These are phyloP conservation scores for Mycogona germanica DNA, from an alignment of 2,888 invertebrate genomes.

Conservation along the genomic window DNA sequence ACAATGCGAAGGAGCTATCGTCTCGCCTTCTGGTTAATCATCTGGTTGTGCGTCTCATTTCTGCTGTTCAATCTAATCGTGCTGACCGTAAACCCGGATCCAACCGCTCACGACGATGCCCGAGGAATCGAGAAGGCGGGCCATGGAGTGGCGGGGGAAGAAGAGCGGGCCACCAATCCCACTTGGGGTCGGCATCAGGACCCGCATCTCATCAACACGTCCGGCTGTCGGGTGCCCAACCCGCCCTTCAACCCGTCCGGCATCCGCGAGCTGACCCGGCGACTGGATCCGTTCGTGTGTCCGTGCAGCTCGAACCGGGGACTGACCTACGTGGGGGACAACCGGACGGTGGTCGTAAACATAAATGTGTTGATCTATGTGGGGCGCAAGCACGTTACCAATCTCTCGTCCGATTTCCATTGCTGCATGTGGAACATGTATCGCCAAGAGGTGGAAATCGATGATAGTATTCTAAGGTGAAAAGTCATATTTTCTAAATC, in stretches of 20 bases:
- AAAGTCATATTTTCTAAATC: too few species aligned
- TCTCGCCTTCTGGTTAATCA: too few species aligned
- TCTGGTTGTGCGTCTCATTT: too few species aligned
- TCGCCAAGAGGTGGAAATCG: background rate
- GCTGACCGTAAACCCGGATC: too few species aligned
- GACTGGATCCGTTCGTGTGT: background rate
- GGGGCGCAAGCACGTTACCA: background rate
- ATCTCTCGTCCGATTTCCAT: background rate
- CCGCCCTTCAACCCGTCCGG: background rate
- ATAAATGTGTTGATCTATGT: background rate
- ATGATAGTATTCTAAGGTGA: background rate
- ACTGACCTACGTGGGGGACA: background rate
- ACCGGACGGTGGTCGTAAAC: background rate
- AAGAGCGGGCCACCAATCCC: too few species aligned
- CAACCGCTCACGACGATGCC: too few species aligned
- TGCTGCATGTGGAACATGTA: constrained; percentile 1
- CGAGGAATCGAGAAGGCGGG: too few species aligned
- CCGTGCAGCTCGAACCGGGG: background rate
- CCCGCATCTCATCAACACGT: background rate
- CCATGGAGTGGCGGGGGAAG: too few species aligned
- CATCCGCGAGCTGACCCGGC: background rate
- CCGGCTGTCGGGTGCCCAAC: constrained; percentile 1
- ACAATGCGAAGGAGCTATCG: too few species aligned
- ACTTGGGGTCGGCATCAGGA: too few species aligned
- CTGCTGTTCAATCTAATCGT: too few species aligned